These are phyloP conservation scores for Hippopotamyrus pictus DNA, from an alignment of 2,797 vertebrate species.

Conservation along the genomic window DNA sequence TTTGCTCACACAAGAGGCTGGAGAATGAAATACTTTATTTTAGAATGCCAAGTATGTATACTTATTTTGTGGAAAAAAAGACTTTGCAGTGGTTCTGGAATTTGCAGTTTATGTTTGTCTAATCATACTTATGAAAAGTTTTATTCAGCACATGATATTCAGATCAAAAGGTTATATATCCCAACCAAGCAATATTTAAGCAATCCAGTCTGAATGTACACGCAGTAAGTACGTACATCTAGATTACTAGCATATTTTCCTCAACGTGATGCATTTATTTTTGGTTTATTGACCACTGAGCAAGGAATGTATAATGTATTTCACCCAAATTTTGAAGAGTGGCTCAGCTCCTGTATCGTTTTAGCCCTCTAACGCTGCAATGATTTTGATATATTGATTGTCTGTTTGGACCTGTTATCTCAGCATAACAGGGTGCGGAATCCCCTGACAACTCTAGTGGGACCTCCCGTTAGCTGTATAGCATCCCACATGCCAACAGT, in stretches of 20 bases:
- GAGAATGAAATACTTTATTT: not conserved
- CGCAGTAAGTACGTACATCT: not conserved
- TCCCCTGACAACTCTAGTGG: conserved; percentile 50
- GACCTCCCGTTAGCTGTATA: conserved; percentile 54
- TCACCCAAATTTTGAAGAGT: not conserved
- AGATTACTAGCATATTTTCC: not conserved
- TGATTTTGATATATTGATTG: conserved; percentile 20
- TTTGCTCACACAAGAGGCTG: not conserved
- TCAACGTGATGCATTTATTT: not conserved
- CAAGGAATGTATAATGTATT: not conserved
- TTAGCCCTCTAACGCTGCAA: not conserved
- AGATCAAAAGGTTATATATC: not conserved
- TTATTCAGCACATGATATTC: not conserved
- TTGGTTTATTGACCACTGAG: not conserved
- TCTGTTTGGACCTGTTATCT: conserved; percentile 51
- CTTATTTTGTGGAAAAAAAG: not conserved
- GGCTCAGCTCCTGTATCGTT: not conserved
- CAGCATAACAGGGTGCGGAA: conserved; percentile 24
- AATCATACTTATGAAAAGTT: not conserved
- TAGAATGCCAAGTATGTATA: not conserved
- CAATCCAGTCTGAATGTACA: not conserved
- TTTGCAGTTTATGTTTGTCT: not conserved
- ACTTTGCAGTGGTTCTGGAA: not conserved
- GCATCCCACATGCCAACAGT: conserved; percentile 46
- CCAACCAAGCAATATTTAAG: not conserved